Base-by-base conservation (phyloP, 2,888 invertebrate species). In the Plebejus melissa region DNA sequence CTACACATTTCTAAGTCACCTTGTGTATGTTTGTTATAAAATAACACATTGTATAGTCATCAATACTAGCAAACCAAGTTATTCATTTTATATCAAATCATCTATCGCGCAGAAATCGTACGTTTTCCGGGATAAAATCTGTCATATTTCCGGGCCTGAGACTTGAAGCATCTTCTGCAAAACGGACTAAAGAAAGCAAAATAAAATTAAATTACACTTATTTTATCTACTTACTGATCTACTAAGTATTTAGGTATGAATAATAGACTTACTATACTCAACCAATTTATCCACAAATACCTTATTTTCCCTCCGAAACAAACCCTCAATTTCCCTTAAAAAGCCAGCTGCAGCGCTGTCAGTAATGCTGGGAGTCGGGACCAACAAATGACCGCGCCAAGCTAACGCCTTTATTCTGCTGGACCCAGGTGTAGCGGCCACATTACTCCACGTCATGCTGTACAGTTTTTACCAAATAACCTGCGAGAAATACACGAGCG, bases 391-490 rank as follows among this genome's bases (percentile, higher is more conserved):
- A 78, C 77, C 79, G 69, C 77, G 76, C 76, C 76, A 77, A 77
- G 75, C 76, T 74, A 77, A 75, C 77, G 77, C 78, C 78, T 78
- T 76, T 71, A 71, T 78, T 78, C 78, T 77, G 78, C 79, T 76
- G 81, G 77, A 79, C 83, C 82, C 87, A 87, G 86, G 87, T 88
- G 87, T 82, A 80, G 80, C 58, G 75, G 46, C 79, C 81, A 80
- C 86, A 87, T 88, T 86, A 85, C 86, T 87, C 86, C 80, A 79
- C 83, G 87, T 87, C 88, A 86, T 80, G 83, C 83, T 83, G 84
- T 85, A 84, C 83, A 80, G 84, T 86, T 88, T 87, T 86, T 86
- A 83, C 83, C 81, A 79, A 79, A 80, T 79, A 80, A 80, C 77
- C 76, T 76, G 79, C 80, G 79, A 70, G 54, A 74, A 76, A 79